Evolutionary conservation across 1,140 invertebrate genomes (phyloP).

Genomic region (Portunus trituberculatus): DNA sequence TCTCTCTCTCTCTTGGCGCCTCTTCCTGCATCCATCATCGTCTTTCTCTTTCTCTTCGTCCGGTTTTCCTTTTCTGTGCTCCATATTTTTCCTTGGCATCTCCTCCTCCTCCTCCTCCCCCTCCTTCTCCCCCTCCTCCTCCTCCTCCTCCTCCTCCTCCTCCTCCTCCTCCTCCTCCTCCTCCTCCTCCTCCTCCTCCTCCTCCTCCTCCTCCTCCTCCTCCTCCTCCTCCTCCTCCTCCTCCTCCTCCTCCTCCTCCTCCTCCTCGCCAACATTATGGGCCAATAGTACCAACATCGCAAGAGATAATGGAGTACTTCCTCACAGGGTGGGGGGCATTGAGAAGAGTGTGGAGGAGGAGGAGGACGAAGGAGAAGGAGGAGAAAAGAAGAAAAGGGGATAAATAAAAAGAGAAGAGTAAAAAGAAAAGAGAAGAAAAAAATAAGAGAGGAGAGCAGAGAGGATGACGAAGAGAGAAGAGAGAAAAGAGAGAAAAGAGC

Average conservation of each 20-base stretch:
- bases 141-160: slow-evolving; percentile 10
- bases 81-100: not conserved
- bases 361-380: not conserved
- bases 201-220: not conserved
- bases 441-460: not conserved
- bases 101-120: not conserved
- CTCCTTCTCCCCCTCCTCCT: slow-evolving; percentile 28
- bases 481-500: not conserved
- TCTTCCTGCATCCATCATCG: not conserved
- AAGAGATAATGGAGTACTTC: slow-evolving; percentile 57
- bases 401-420: not conserved
- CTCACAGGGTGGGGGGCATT: slow-evolving; percentile 7
- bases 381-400: not conserved
- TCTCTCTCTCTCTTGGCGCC: not conserved
- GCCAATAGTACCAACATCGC: slow-evolving; percentile 53
- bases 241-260: slow-evolving; percentile 1
- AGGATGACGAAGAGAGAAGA: not conserved
- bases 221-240: slow-evolving; percentile 5
- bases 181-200: not conserved
- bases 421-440: not conserved
- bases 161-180: not conserved
- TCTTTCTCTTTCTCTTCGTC: not conserved
- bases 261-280: slow-evolving; percentile 42
- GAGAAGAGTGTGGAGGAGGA: not conserved
- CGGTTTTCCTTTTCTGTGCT: not conserved